These are phyloP conservation scores for Anolis carolinensis DNA, from an alignment of 2,113 vertebrate genomes.

Conservation along the genomic window DNA sequence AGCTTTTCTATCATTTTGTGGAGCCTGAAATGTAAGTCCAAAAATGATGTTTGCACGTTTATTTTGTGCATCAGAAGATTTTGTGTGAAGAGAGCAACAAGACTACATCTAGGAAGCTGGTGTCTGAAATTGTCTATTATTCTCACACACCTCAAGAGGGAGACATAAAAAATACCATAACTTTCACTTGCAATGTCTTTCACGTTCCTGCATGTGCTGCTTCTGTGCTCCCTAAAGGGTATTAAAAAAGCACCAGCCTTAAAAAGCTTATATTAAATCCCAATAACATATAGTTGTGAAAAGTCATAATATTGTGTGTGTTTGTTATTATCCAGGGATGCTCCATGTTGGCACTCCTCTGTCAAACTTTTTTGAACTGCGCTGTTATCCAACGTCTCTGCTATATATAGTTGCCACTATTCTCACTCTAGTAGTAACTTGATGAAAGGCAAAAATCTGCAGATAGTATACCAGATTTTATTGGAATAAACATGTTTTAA, in stretches of 20 bases:
- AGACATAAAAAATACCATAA: background rate
- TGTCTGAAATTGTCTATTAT: too few relatives aligned
- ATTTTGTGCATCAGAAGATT: too few relatives aligned
- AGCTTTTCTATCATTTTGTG: too few relatives aligned
- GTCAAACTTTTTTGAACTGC: background rate
- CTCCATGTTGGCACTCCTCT: background rate
- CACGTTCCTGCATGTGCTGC: background rate
- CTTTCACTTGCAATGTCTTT: background rate
- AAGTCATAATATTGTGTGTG: background rate
- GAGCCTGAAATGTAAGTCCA: too few relatives aligned
- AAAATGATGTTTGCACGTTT: too few relatives aligned
- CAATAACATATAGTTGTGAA: background rate
- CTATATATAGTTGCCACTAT: background rate
- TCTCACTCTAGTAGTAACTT: background rate
- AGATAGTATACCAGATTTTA: background rate
- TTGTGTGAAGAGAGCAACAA: too few relatives aligned
- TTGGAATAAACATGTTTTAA: background rate
- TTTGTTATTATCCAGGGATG: background rate
- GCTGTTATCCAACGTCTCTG: background rate
- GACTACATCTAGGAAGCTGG: background rate
- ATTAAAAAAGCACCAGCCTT: background rate
- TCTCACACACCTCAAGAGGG: too few relatives aligned
- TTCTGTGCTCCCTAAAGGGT: background rate
- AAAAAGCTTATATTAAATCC: background rate
- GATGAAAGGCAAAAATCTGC: background rate